phyloP scores from a whole-genome alignment of 2,797 vertebrate genomes.

The Malurus splendens region DNA sequence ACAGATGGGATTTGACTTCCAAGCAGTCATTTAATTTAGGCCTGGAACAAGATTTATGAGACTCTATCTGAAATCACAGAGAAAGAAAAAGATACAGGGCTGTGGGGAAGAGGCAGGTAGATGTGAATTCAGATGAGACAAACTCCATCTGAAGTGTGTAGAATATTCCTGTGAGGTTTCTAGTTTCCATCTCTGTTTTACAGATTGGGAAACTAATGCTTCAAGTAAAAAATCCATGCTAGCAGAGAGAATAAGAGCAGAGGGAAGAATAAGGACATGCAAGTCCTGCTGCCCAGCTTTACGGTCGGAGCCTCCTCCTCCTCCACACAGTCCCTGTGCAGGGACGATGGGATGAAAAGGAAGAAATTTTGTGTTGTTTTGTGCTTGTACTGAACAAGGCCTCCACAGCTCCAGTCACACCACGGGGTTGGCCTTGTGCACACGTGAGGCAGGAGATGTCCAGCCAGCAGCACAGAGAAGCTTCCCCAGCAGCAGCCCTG shows the following conservation, averaged over 20 bases:
- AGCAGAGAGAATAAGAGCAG: background rate
- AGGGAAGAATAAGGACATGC: background rate
- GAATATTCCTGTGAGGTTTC: background rate
- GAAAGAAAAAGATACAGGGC: background rate
- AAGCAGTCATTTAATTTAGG: slow-evolving; percentile 31
- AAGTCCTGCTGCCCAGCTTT: background rate
- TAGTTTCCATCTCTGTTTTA: background rate
- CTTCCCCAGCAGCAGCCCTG: background rate
- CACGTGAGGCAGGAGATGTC: background rate
- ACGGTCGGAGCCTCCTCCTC: background rate
- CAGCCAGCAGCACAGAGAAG: background rate
- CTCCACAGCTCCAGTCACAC: background rate
- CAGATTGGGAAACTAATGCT: background rate
- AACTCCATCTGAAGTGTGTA: background rate
- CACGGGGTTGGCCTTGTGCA: background rate
- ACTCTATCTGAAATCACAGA: slow-evolving; percentile 10
- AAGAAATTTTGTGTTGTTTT: background rate
- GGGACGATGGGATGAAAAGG: background rate
- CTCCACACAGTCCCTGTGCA: background rate
- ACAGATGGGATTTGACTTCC: slow-evolving; percentile 49
- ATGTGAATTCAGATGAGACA: slow-evolving; percentile 3
- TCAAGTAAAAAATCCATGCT: background rate
- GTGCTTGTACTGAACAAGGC: background rate
- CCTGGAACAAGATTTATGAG: slow-evolving; percentile 32
- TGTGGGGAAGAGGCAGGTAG: background rate